phyloP scores from a whole-genome alignment of 2,113 vertebrate genomes.

The Scopus umbretta region DNA sequence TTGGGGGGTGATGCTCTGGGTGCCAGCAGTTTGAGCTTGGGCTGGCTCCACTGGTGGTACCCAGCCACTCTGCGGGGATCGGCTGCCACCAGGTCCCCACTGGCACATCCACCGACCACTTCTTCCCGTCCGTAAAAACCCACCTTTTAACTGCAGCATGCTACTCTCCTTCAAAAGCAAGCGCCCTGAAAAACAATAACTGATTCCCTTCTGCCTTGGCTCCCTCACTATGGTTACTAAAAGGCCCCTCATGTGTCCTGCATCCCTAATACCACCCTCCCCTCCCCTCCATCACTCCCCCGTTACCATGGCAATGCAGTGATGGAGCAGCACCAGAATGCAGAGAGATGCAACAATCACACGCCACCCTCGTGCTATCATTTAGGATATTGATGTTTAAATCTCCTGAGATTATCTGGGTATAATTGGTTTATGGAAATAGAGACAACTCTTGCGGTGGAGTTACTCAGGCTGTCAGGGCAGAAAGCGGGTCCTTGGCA shows the following conservation, averaged over 20 bases:
- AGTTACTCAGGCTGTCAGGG: background rate
- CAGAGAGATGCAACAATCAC: background rate
- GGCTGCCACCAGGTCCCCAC: background rate
- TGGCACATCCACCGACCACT: background rate
- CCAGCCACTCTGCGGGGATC: fast-evolving
- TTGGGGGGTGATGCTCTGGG: background rate
- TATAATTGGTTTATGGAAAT: conserved; percentile 74
- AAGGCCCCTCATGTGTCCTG: conserved; percentile 30
- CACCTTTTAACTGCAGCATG: background rate
- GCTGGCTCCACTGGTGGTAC: background rate
- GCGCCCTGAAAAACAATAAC: background rate
- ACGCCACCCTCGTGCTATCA: background rate
- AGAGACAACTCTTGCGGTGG: background rate
- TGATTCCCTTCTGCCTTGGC: background rate
- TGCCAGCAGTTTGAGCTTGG: background rate
- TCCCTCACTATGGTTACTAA: conserved; percentile 49
- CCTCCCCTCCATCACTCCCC: background rate
- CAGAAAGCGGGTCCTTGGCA: background rate
- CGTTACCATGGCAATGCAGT: conserved; percentile 58
- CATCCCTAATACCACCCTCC: background rate
- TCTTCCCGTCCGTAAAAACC: background rate
- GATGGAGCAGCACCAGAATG: conserved; percentile 14
- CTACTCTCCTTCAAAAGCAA: background rate
- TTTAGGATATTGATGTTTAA: conserved; percentile 47
- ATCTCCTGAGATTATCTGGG: conserved; percentile 43